Base-by-base conservation (phyloP, 2,888 invertebrate species). In the Oeneis ivallda region DNA sequence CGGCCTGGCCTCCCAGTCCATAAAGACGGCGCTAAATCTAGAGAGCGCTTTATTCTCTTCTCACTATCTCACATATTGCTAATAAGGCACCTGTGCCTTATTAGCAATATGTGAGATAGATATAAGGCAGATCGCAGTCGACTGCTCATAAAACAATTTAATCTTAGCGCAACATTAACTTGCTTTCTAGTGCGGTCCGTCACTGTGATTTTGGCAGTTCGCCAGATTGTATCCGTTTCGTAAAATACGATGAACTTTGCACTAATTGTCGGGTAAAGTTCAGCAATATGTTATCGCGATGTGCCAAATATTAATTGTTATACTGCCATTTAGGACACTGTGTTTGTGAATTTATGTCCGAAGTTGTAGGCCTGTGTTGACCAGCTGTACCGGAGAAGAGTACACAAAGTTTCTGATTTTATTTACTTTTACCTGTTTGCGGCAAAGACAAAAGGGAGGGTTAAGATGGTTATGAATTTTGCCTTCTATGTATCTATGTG, bases 131-230 rank as follows among this genome's bases (percentile, higher is more conserved):
- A 26, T 19, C n/a, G 9, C 15, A 13, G 19, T 11, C 11, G 10
- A 26, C 49, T 11, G 26, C 19, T 26, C 3, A 34, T 52, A 52
- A 52, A 34, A 11, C 11, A 13, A 52, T 52, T 6, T 32, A 32
- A 52, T 26, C 26, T 26, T 26, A 53, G 37, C 13, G 37, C 15
- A 53, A 54, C 37, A 39, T 11, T 39, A 19, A 19, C 11, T 39
- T 19, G 19, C 56, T 56, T 13, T 39, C 41, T 19, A 56, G 56
- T 56, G n/a, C 41, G 41, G 56, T 56, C 39, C 7, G 54, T 56
- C 13, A 19, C 41, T 39, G 56, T 56, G 56, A 56, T 56, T 56
- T 56, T 39, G 41, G 56, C 56, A 17, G 41, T 7, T 56, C 19
- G 56, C 56, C 56, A 56, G 19, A 19, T 19, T 13, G 56, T 26